Base-by-base conservation (phyloP, 30 jellyfish, hydroid and myxozoan genomes). In the Pseudorhiza aurosa region DNA sequence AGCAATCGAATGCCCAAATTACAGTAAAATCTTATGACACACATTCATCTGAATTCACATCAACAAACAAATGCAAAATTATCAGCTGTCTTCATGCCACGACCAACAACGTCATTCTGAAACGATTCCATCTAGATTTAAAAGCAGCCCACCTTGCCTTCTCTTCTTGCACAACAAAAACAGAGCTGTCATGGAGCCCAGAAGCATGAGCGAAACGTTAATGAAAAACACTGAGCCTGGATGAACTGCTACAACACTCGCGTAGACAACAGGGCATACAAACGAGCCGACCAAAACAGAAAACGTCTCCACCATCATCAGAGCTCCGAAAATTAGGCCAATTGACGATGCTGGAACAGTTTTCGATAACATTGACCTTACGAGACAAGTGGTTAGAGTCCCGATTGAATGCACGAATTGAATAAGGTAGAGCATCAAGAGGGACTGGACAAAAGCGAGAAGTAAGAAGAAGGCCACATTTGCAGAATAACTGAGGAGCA, bases 161-260 rank as follows among this genome's bases (percentile, higher is more conserved):
- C 62, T 47, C n/a, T 47, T 47, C 2, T 26, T 8, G 26, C 12
- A 17, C 19, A 47, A 8, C 8, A 17, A 6, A 47, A 2, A 6
- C 24, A 47, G 6, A 7, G 25, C 62, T 3, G 25, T 47, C 6
- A 3, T 4, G 22, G n/a, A 47, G 12, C 10, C 50, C 12, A 39
- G 50, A 22, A 47, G 21, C 25, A 17, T 6, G 19, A 47, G 62
- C 6, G 21, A 22, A 47, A 47, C 75, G n/a, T 60, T 60, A 7
- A 60, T 10, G 51, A 60, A 60, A 29, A 60, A 60, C 51, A 37
- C 75, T 29, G 53, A 50, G 19, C 75, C 75, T 1, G 75, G 75
- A 5, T 29, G 35, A 2, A 30, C 75, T 1, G 75, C 75, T 4
- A 28, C 50, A 1, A 29, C 75, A 8, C 17, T 25, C 6, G 75